A percentile compares a stretch with the other conserved stretches of the same genome.
Conservation (phyloP, 1,140 invertebrate species). For the Drosophila teissieri region DNA sequence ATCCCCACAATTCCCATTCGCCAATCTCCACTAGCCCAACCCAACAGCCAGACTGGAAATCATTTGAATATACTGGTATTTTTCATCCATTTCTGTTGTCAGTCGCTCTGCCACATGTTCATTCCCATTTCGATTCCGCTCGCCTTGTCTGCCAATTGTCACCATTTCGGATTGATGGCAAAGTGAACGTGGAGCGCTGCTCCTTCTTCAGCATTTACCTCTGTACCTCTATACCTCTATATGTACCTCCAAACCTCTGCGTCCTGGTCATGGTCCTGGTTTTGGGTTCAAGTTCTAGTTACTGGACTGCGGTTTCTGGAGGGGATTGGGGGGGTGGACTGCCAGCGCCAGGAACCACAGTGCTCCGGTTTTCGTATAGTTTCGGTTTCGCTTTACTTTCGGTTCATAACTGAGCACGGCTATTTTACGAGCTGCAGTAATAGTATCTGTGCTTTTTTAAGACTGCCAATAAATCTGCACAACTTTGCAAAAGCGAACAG, state of each 20-base stretch:
- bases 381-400: conserved; percentile 27
- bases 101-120: conserved; percentile 37
- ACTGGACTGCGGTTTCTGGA: conserved; percentile 13
- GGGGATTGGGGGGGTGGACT: background rate
- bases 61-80: conserved; percentile 67
- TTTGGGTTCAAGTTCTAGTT: conserved; percentile 25
- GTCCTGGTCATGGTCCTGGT: background rate
- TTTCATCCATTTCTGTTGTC: conserved; percentile 35
- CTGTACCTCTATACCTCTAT: background rate
- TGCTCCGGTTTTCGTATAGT: conserved; percentile 40
- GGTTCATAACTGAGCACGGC: conserved; percentile 32
- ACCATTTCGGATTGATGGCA: conserved; percentile 70
- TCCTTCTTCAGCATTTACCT: conserved; percentile 6
- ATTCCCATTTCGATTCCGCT: conserved; percentile 45
- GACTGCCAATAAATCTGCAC: conserved; percentile 54
- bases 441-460: conserved; percentile 17
- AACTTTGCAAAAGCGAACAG: conserved; percentile 9
- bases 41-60: conserved; percentile 56
- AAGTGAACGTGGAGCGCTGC: conserved; percentile 20
- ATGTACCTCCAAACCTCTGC: background rate
- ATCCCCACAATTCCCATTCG: too few relatives aligned
- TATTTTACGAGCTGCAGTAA: conserved; percentile 24
- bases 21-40: background rate
- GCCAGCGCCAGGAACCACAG: conserved; percentile 5
- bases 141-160: conserved; percentile 68